Conservation (phyloP, 1,140 invertebrate genomes). For the Colletes gigas region DNA sequence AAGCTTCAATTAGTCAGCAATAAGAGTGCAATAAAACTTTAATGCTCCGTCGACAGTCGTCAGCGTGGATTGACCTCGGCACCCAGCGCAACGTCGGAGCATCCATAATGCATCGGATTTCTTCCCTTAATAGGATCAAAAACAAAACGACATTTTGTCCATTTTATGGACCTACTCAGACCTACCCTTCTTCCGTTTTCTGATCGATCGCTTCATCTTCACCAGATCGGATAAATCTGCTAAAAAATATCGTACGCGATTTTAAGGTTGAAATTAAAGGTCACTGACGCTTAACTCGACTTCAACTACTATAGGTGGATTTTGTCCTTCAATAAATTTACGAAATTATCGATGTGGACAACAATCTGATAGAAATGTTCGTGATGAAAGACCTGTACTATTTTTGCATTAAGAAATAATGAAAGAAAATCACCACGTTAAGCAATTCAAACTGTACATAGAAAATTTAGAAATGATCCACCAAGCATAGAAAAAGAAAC, state of each 20-base stretch:
- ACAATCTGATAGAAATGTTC: no score
- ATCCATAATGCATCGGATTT: conserved; percentile 19
- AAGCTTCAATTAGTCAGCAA: conserved; percentile 36
- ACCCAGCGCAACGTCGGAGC: neutral
- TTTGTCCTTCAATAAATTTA: no score
- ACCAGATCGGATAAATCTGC: neutral
- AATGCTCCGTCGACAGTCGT: conserved; percentile 7
- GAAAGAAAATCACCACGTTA: no score
- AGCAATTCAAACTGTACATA: no score
- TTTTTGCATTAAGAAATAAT: no score
- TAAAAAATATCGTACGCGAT: neutral
- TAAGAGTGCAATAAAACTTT: conserved; percentile 33
- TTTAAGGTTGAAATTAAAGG: neutral
- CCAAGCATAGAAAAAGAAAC: no score
- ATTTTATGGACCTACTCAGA: neutral
- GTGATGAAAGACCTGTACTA: no score
- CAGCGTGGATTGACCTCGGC: conserved; percentile 9
- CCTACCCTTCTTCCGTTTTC: no score
- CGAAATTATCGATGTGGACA: no score
- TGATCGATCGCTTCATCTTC: neutral
- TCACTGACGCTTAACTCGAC: no score
- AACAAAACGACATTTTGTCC: conserved; percentile 1
- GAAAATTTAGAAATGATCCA: no score
- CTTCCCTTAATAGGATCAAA: conserved; percentile 25
- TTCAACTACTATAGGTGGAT: no score